A percentile compares a stretch with the other conserved stretches of the same genome.
phyloP scores from a whole-genome alignment of 92 coral and sea anemone species.

The Paramuricea clavata region DNA sequence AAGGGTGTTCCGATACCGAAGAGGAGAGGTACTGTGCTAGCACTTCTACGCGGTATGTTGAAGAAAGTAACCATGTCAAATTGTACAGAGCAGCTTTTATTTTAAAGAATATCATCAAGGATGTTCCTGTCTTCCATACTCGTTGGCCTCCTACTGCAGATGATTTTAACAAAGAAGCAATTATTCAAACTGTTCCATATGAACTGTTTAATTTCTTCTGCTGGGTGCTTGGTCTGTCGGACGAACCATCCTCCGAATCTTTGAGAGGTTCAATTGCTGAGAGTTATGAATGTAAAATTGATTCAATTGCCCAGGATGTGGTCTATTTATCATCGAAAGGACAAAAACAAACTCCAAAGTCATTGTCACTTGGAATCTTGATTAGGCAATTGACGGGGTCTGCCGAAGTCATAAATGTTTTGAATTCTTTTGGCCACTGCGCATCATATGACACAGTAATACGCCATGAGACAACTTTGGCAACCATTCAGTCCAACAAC shows the following conservation, averaged over 20 bases:
- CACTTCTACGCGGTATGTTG: no score
- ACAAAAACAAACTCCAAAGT: conserved; percentile 43
- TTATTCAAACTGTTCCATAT: conserved; percentile 21
- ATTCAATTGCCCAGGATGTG: conserved; percentile 42
- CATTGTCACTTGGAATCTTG: conserved; percentile 40
- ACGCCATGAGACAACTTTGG: conserved; percentile 38
- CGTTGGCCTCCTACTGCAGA: conserved; percentile 42
- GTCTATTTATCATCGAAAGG: conserved; percentile 38
- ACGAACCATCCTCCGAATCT: conserved; percentile 29
- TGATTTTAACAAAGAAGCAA: conserved; percentile 25
- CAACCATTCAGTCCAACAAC: conserved; percentile 31
- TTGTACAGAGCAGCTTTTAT: conserved; percentile 19
- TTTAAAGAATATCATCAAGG: conserved; percentile 23
- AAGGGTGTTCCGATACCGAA: no score
- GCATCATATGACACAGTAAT: conserved; percentile 41
- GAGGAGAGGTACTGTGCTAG: neutral
- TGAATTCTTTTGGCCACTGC: conserved; percentile 42
- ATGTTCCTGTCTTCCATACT: conserved; percentile 9
- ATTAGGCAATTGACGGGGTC: conserved; percentile 33
- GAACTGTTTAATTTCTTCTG: conserved; percentile 43
- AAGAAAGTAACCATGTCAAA: neutral
- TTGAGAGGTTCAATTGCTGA: conserved; percentile 38
- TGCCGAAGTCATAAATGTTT: conserved; percentile 39
- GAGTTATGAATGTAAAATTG: conserved; percentile 11
- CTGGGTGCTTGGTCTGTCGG: conserved; percentile 36